Evolutionary conservation across 2,797 vertebrate species (phyloP).

Genomic region (Thalassophryne amazonica): DNA sequence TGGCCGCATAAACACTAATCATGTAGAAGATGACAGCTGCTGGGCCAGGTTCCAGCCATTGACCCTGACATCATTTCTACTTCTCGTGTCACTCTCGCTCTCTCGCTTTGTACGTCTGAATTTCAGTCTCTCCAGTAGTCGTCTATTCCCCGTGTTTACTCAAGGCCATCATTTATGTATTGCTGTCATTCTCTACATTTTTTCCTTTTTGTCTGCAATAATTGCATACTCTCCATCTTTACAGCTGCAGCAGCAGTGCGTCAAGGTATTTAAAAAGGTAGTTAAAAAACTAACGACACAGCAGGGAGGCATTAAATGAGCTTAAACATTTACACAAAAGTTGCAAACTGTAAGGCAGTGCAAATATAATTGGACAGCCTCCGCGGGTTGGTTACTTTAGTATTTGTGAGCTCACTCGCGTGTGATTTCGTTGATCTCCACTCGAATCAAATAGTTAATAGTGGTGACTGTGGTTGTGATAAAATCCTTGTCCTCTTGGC

Average conservation of each 20-base stretch:
- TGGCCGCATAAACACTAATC: slow-evolving; percentile 44
- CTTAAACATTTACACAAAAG: slow-evolving; percentile 15
- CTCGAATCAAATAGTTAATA: too few relatives aligned
- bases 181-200: slow-evolving; percentile 17
- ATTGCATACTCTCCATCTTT: slow-evolving; percentile 18
- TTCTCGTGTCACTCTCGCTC: slow-evolving; percentile 16
- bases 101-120: slow-evolving; percentile 16
- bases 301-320: slow-evolving; percentile 22
- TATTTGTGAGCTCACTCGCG: slow-evolving; percentile 18
- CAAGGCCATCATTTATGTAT: slow-evolving; percentile 47
- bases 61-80: slow-evolving; percentile 38
- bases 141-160: slow-evolving; percentile 41
- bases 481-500: too few relatives aligned
- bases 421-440: too few relatives aligned
- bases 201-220: background rate
- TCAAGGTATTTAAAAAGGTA: background rate
- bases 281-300: slow-evolving; percentile 31
- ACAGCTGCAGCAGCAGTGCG: background rate
- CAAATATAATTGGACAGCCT: slow-evolving; percentile 8
- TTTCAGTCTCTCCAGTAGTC: slow-evolving; percentile 23
- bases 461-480: too few relatives aligned
- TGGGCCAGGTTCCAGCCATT: slow-evolving; percentile 46
- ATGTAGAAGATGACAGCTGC: slow-evolving; percentile 48
- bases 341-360: slow-evolving; percentile 26
- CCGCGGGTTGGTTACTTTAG: slow-evolving; percentile 31